A percentile compares a stretch with the other conserved stretches of the same genome.
These are phyloP conservation scores for Etia nguti DNA, from an alignment of 2,113 vertebrate genomes.

Conservation along the genomic window DNA sequence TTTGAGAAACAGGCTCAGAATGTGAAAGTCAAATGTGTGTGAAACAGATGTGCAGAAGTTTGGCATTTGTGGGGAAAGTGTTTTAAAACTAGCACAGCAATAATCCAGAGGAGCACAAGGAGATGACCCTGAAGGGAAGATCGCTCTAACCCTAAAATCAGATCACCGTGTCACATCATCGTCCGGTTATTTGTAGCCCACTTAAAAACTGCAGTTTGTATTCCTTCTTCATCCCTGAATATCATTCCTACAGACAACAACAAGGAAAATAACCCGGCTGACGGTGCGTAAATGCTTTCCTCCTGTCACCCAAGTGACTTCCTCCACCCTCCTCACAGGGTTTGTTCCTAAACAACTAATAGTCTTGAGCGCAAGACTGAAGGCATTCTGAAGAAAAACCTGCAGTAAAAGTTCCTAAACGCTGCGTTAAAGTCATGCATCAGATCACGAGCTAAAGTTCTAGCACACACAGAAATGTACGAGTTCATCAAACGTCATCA, in stretches of 20 bases:
- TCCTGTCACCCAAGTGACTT: background rate
- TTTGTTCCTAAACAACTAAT: background rate
- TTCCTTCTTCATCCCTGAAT: conserved; percentile 20
- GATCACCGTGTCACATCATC: fast-evolving
- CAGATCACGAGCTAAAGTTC: background rate
- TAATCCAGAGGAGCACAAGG: background rate
- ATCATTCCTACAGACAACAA: background rate
- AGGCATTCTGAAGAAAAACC: conserved; percentile 34
- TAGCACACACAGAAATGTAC: background rate
- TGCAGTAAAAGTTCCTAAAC: background rate
- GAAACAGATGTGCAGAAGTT: fast-evolving
- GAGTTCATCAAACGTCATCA: background rate
- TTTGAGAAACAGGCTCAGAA: background rate
- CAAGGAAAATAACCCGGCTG: background rate
- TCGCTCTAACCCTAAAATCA: fast-evolving
- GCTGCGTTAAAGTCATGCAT: background rate
- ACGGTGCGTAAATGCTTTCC: background rate
- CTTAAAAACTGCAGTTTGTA: background rate
- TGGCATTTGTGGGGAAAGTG: background rate
- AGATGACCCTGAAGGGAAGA: fast-evolving
- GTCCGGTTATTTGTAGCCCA: background rate
- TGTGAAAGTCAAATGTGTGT: background rate
- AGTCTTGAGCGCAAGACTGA: background rate
- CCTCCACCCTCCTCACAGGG: background rate
- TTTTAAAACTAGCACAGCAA: background rate